These are phyloP conservation scores for Emydoidea blandingii DNA, from an alignment of 2,797 vertebrate species.

Conservation along the genomic window DNA sequence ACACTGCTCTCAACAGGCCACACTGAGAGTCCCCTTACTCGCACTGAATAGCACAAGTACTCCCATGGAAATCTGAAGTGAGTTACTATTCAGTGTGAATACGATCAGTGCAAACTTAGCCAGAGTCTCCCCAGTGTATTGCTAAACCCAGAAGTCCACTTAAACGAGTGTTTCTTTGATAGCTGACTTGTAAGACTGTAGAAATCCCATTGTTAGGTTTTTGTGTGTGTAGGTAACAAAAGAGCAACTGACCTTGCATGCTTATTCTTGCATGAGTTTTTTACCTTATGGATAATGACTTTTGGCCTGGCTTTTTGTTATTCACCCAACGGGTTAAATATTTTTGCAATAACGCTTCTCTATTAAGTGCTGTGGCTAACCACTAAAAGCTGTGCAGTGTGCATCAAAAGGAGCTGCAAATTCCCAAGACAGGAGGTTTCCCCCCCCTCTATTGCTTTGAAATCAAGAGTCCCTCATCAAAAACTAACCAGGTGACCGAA, in stretches of 20 bases:
- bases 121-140: background rate
- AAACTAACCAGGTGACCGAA: fast-evolving
- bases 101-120: background rate
- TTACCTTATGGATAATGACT: background rate
- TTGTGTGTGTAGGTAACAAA: constrained; percentile 38
- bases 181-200: background rate
- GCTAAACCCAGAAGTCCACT: background rate
- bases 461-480: background rate
- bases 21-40: background rate
- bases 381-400: background rate
- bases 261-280: constrained; percentile 33
- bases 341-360: background rate
- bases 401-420: background rate
- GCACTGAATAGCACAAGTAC: background rate
- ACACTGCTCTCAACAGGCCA: background rate
- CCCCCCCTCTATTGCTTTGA: background rate
- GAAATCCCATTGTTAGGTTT: background rate
- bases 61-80: background rate
- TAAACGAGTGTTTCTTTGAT: fast-evolving
- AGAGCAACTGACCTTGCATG: constrained; percentile 59
- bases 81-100: background rate
- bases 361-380: background rate
- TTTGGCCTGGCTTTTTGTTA: background rate
- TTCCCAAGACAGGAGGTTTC: background rate
- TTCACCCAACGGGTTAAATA: background rate